phyloP scores from a whole-genome alignment of 2,797 vertebrate genomes.

The Austrolebias charrua region DNA sequence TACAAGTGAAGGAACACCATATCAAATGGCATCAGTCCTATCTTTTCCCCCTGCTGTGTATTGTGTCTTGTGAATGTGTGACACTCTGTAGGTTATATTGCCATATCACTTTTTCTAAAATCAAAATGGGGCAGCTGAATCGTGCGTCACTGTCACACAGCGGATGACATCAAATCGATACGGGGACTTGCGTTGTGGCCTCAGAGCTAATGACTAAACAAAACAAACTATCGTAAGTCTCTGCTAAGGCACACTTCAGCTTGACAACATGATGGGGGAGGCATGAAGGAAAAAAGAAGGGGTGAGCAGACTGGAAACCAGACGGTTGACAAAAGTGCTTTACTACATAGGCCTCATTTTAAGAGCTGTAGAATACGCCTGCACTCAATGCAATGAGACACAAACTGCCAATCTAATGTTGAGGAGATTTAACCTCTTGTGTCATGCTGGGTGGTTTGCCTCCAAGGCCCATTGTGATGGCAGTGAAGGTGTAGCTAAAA shows the following conservation, averaged over 20 bases:
- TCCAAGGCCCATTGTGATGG: slow-evolving; percentile 31
- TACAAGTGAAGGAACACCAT: slow-evolving; percentile 16
- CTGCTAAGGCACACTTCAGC: slow-evolving; percentile 56
- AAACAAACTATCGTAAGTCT: slow-evolving; percentile 79
- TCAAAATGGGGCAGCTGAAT: slow-evolving; percentile 48
- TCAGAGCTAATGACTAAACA: slow-evolving; percentile 72
- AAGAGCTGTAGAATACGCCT: slow-evolving; percentile 35
- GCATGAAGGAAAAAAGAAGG: slow-evolving; percentile 45
- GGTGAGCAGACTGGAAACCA: slow-evolving; percentile 17
- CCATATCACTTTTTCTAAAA: slow-evolving; percentile 40
- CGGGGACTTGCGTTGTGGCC: slow-evolving; percentile 55
- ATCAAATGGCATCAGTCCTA: slow-evolving; percentile 54
- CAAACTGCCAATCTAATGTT: slow-evolving; percentile 60
- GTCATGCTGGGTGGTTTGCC: slow-evolving; percentile 27
- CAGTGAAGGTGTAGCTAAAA: slow-evolving; percentile 34
- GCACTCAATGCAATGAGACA: slow-evolving; percentile 43
- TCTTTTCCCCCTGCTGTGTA: slow-evolving; percentile 38
- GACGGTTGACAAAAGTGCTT: slow-evolving; percentile 32
- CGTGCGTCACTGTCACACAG: slow-evolving; percentile 55
- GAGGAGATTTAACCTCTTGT: slow-evolving; percentile 57
- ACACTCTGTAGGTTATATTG: slow-evolving; percentile 49
- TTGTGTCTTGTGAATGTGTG: slow-evolving; percentile 40
- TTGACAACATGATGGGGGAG: slow-evolving; percentile 60
- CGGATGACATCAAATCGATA: slow-evolving; percentile 71
- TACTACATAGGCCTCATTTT: slow-evolving; percentile 43